phyloP scores from a whole-genome alignment of 23 tunicate genomes.

The Trididemnum miniatum region DNA sequence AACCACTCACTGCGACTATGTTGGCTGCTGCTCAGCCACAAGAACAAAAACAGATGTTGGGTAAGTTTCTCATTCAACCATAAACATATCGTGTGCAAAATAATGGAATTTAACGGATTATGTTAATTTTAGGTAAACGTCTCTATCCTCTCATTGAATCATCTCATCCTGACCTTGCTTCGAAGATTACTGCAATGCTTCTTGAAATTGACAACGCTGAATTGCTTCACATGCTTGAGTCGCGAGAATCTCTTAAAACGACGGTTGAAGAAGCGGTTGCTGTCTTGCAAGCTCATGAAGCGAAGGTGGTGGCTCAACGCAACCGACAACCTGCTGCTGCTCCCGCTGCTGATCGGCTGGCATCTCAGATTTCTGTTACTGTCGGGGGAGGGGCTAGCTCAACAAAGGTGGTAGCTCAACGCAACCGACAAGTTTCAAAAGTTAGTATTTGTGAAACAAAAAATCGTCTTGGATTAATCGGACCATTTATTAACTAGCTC shows the following conservation, averaged over 20 bases:
- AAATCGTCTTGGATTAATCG: too few species aligned
- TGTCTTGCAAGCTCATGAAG: constrained; percentile 89
- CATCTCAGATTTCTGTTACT: constrained; percentile 49
- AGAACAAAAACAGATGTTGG: constrained; percentile 99
- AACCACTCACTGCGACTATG: constrained; percentile 89
- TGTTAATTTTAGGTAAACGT: constrained; percentile 14
- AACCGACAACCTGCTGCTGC: constrained; percentile 20
- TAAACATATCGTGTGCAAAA: too few species aligned
- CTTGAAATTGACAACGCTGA: constrained; percentile 99
- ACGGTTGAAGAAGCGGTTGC: constrained; percentile 97
- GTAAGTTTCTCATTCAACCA: constrained; percentile 29
- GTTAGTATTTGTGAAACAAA: too few species aligned
- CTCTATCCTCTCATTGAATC: constrained; percentile 66
- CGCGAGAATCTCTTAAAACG: constrained; percentile 83
- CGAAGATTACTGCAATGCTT: constrained; percentile 99
- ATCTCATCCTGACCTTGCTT: constrained; percentile 81
- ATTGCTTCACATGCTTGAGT: constrained; percentile 93
- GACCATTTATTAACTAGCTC: too few species aligned
- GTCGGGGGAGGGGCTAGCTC: constrained; percentile 66
- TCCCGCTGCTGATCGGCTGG: constrained; percentile 13
- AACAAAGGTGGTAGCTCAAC: too few species aligned
- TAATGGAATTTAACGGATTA: too few species aligned
- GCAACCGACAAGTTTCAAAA: too few species aligned
- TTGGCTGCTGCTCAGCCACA: constrained; percentile 96
- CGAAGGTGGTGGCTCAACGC: constrained; percentile 32